phyloP scores from a whole-genome alignment of 2,797 vertebrate genomes.

The Salmo trutta region DNA sequence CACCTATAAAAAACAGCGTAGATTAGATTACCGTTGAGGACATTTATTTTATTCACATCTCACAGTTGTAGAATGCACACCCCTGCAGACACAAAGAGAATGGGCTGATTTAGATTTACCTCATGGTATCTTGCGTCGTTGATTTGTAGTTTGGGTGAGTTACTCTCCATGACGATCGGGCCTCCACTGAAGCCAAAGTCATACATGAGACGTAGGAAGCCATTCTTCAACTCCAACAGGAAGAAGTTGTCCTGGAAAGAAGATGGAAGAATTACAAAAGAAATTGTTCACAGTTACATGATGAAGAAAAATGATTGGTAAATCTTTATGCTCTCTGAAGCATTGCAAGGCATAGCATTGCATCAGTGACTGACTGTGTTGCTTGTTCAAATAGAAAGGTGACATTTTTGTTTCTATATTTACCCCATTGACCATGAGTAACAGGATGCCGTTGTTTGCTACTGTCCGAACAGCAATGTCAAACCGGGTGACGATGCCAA shows the following conservation, averaged over 20 bases:
- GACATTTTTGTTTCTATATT: background rate
- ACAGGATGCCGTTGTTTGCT: constrained; percentile 85
- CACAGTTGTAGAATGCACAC: background rate
- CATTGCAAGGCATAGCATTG: background rate
- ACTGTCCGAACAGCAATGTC: constrained; percentile 93
- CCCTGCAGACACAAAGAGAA: background rate
- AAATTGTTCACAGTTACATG: too few species aligned
- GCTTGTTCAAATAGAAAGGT: background rate
- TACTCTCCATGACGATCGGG: constrained; percentile 83
- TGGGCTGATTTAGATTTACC: constrained; percentile 67
- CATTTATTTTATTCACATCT: background rate
- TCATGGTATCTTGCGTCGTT: constrained; percentile 96
- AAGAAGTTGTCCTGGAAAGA: constrained; percentile 86
- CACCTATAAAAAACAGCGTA: constrained; percentile 74
- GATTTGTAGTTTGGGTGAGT: constrained; percentile 85
- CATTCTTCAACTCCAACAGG: constrained; percentile 88
- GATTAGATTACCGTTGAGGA: constrained; percentile 1
- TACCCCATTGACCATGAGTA: constrained; percentile 92
- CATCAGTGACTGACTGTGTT: background rate
- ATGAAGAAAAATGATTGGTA: background rate
- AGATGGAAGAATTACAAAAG: too few species aligned
- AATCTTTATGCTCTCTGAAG: background rate
- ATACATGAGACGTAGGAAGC: constrained; percentile 88
- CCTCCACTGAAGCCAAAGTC: constrained; percentile 90
- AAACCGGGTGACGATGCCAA: constrained; percentile 91